Percentiles rank a stretch among this genome's conserved stretches.
Conservation (phyloP, 2,888 invertebrate genomes). For the Andrena dorsata region DNA sequence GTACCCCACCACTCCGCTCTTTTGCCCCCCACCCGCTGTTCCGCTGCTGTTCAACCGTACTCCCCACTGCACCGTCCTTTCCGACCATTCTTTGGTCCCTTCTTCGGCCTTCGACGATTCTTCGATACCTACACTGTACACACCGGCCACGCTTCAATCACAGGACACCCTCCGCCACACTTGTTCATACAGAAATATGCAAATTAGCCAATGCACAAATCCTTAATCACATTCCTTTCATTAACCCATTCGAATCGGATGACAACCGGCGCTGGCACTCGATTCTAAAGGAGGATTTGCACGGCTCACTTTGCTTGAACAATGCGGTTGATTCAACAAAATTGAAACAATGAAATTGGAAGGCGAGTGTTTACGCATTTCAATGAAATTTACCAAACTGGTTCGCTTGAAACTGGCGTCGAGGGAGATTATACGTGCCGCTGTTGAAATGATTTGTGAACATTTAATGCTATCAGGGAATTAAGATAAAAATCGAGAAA, state of each 20-base stretch:
- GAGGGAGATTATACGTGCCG: too few relatives aligned
- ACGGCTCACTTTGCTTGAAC: too few relatives aligned
- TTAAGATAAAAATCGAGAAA: too few relatives aligned
- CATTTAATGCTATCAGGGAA: too few relatives aligned
- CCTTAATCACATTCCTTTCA: slow-evolving; percentile 24
- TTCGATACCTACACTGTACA: slow-evolving; percentile 43
- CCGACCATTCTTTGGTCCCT: slow-evolving; percentile 58
- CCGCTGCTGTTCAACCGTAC: slow-evolving; percentile 26
- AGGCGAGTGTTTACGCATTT: too few relatives aligned
- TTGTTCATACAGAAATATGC: slow-evolving; percentile 14
- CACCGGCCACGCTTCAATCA: slow-evolving; percentile 45
- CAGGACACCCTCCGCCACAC: slow-evolving; percentile 43
- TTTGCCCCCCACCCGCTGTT: slow-evolving; percentile 27
- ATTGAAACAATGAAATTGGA: too few relatives aligned
- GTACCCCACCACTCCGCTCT: slow-evolving; percentile 43
- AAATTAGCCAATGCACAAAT: not conserved
- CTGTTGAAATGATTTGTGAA: too few relatives aligned
- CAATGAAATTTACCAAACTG: too few relatives aligned
- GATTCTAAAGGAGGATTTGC: too few relatives aligned
- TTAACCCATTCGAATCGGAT: slow-evolving; percentile 1
- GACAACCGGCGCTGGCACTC: too few relatives aligned
- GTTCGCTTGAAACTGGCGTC: too few relatives aligned
- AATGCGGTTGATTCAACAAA: too few relatives aligned
- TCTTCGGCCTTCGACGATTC: slow-evolving; percentile 64
- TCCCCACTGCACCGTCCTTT: slow-evolving; percentile 48